Conservation (phyloP, 37 sponge, comb jelly and placozoan species). For the Agelas oroides region DNA sequence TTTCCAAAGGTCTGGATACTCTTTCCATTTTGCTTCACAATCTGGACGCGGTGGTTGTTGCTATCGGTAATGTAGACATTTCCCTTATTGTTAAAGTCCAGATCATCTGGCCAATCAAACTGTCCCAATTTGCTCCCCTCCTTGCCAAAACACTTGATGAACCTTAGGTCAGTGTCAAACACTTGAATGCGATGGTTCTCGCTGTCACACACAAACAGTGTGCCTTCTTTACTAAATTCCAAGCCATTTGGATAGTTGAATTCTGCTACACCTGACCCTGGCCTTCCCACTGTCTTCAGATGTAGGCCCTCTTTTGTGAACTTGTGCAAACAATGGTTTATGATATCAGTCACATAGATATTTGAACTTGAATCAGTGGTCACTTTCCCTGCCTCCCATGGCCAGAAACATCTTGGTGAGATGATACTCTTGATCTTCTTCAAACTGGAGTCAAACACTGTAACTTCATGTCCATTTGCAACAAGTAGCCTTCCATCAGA, state of each 20-base stretch:
- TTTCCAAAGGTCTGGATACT: background rate
- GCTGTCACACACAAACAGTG: slow-evolving; percentile 45
- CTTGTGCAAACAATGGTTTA: background rate
- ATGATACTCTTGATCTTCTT: too few relatives aligned
- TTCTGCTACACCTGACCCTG: slow-evolving; percentile 8
- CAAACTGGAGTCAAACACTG: too few relatives aligned
- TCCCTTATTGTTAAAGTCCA: slow-evolving; percentile 38
- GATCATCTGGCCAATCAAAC: slow-evolving; percentile 44
- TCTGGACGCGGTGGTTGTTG: slow-evolving; percentile 54
- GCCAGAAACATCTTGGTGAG: too few relatives aligned
- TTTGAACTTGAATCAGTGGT: background rate
- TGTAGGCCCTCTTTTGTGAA: background rate
- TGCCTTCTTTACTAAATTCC: slow-evolving; percentile 18
- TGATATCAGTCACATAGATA: background rate
- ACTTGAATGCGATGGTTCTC: slow-evolving; percentile 52
- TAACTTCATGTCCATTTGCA: too few relatives aligned
- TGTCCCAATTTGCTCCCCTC: slow-evolving; percentile 30
- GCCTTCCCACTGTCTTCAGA: slow-evolving; percentile 19
- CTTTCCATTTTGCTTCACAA: background rate
- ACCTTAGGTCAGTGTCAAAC: slow-evolving; percentile 31
- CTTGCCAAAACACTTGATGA: slow-evolving; percentile 36
- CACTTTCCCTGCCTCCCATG: background rate
- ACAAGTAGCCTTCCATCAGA: too few relatives aligned
- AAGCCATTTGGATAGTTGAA: slow-evolving; percentile 52
- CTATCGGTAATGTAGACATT: slow-evolving; percentile 46